These are phyloP conservation scores for Drosophila helvetica DNA, from an alignment of 2,888 invertebrate genomes.

Conservation along the genomic window DNA sequence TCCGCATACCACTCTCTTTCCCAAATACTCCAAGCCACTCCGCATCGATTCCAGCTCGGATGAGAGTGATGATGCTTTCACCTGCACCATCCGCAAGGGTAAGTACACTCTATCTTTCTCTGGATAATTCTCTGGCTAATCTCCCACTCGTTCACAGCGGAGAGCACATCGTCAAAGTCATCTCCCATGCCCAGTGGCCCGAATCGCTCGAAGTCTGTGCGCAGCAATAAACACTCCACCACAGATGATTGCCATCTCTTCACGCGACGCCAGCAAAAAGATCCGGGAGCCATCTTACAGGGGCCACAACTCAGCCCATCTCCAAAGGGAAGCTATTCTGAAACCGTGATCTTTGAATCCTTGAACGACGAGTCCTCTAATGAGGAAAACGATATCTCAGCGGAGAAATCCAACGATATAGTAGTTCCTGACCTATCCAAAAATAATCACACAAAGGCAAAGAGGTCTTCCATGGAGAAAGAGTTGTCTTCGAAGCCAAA, in stretches of 20 bases:
- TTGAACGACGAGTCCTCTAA: background rate
- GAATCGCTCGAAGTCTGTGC: background rate
- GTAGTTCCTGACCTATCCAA: background rate
- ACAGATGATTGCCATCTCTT: background rate
- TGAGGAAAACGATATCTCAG: background rate
- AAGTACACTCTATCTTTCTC: background rate
- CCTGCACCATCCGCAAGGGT: background rate
- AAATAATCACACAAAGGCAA: no score
- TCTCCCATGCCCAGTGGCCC: background rate
- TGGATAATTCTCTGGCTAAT: background rate
- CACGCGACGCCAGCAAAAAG: background rate
- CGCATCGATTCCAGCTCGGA: background rate
- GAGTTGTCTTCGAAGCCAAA: no score
- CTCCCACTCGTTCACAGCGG: background rate
- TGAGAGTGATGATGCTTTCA: background rate
- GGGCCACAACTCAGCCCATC: no score
- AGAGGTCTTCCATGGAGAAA: no score
- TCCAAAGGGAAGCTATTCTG: background rate
- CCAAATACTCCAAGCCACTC: background rate
- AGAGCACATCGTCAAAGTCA: background rate
- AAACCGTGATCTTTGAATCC: background rate
- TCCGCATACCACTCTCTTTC: background rate
- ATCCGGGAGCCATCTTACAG: no score
- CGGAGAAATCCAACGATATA: no score
- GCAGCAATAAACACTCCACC: background rate